These are phyloP conservation scores for Otus sunia DNA, from an alignment of 2,113 vertebrate species.

Conservation along the genomic window DNA sequence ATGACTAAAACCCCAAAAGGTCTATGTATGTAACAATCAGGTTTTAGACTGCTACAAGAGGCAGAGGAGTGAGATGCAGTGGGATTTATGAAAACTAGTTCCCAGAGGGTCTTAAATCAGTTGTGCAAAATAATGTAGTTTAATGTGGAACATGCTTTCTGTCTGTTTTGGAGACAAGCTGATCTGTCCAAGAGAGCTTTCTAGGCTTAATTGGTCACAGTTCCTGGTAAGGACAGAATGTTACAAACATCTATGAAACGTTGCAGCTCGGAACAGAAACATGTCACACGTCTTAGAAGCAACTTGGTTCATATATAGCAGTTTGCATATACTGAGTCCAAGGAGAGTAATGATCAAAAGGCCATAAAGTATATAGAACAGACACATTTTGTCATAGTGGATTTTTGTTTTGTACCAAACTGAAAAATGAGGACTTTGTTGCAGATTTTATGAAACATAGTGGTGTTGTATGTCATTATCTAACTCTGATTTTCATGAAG, in stretches of 20 bases:
- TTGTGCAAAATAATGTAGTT: not conserved
- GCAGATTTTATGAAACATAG: not conserved
- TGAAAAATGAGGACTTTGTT: constrained; percentile 31
- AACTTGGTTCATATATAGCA: not conserved
- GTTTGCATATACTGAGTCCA: not conserved
- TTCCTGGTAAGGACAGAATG: not conserved
- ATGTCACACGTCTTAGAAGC: not conserved
- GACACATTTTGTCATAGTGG: not conserved
- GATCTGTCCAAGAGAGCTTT: not conserved
- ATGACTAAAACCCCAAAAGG: not conserved
- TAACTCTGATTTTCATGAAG: not conserved
- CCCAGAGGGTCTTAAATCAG: not conserved
- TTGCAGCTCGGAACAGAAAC: not conserved
- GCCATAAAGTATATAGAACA: not conserved
- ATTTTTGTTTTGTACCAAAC: constrained; percentile 17
- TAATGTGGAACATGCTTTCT: not conserved
- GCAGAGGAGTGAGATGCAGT: not conserved
- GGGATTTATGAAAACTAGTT: not conserved
- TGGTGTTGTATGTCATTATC: not conserved
- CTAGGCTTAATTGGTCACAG: not conserved
- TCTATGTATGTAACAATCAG: not conserved
- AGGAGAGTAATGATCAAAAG: not conserved
- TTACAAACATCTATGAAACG: not conserved
- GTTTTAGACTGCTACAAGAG: not conserved
- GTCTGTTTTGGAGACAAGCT: not conserved